phyloP scores from a whole-genome alignment of 1,140 invertebrate species.

The Muscidifurax raptorellus region DNA sequence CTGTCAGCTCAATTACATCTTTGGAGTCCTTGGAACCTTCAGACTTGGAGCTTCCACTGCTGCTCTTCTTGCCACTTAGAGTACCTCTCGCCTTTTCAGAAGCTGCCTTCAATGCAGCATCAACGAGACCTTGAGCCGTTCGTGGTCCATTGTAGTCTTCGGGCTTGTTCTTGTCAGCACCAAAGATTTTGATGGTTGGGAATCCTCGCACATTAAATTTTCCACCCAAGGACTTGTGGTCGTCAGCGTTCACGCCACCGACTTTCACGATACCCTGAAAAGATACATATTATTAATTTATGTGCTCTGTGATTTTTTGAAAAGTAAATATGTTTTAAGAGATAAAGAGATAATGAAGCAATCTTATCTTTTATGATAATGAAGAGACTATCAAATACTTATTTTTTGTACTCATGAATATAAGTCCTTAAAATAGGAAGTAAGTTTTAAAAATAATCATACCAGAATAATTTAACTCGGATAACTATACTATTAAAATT shows the following conservation, averaged over 20 bases:
- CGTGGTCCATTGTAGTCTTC: constrained; percentile 91
- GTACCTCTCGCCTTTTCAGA: constrained; percentile 82
- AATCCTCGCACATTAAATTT: constrained; percentile 93
- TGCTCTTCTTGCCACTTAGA: constrained; percentile 77
- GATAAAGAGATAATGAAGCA: too few relatives aligned
- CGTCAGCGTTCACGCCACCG: constrained; percentile 94
- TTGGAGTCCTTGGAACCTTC: constrained; percentile 72
- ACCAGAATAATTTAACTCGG: too few relatives aligned
- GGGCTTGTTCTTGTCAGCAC: constrained; percentile 89
- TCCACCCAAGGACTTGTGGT: constrained; percentile 87
- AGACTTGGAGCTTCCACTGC: constrained; percentile 54
- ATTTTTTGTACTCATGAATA: background rate
- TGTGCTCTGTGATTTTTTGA: constrained; percentile 26
- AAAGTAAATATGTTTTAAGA: too few relatives aligned
- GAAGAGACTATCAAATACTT: background rate
- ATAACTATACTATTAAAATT: too few relatives aligned
- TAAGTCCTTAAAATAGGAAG: too few relatives aligned
- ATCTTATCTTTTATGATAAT: background rate
- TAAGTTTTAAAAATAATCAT: too few relatives aligned
- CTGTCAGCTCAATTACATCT: constrained; percentile 95
- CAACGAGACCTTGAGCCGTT: constrained; percentile 90
- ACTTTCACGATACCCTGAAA: constrained; percentile 93
- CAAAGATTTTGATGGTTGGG: constrained; percentile 98
- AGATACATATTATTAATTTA: constrained; percentile 42
- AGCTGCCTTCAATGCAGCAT: constrained; percentile 85